phyloP scores from a whole-genome alignment of 2,797 vertebrate genomes.

The Acestrorhynchus altus region DNA sequence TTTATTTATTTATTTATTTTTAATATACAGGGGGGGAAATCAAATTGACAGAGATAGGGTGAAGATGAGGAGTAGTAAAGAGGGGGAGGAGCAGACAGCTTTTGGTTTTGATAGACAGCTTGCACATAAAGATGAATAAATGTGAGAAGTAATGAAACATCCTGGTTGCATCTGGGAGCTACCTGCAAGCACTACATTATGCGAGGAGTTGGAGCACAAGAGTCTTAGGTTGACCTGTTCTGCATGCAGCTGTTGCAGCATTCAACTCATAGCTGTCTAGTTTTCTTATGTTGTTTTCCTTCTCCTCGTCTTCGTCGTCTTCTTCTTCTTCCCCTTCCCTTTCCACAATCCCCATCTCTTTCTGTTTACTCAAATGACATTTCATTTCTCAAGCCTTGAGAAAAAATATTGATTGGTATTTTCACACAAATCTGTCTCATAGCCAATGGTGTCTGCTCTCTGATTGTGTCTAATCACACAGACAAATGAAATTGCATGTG shows the following conservation, averaged over 20 bases:
- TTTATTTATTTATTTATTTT: slow-evolving; percentile 67
- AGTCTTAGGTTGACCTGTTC: slow-evolving; percentile 57
- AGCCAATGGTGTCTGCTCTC: slow-evolving; percentile 45
- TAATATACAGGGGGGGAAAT: slow-evolving; percentile 69
- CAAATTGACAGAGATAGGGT: slow-evolving; percentile 60
- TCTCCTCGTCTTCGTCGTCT: slow-evolving; percentile 11
- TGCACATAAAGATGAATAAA: slow-evolving; percentile 69
- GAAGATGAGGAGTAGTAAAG: slow-evolving; percentile 13
- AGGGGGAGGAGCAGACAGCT: slow-evolving; percentile 4
- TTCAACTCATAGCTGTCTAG: slow-evolving; percentile 45
- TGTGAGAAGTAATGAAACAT: slow-evolving; percentile 69
- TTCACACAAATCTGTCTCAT: slow-evolving; percentile 60
- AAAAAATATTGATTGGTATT: slow-evolving; percentile 64
- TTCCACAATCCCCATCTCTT: background rate
- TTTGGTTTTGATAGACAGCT: slow-evolving; percentile 68
- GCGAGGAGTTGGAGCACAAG: slow-evolving; percentile 59
- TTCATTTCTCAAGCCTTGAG: slow-evolving; percentile 45
- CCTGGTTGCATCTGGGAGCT: slow-evolving; percentile 16
- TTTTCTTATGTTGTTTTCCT: background rate
- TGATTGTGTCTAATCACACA: slow-evolving; percentile 51
- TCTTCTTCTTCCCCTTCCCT: slow-evolving; percentile 39
- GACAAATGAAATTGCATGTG: slow-evolving; percentile 43
- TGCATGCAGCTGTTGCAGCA: slow-evolving; percentile 14
- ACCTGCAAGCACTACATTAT: slow-evolving; percentile 63
- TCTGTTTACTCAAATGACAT: slow-evolving; percentile 51